phyloP scores from a whole-genome alignment of 2,113 vertebrate species.

The Paramisgurnus dabryanus region DNA sequence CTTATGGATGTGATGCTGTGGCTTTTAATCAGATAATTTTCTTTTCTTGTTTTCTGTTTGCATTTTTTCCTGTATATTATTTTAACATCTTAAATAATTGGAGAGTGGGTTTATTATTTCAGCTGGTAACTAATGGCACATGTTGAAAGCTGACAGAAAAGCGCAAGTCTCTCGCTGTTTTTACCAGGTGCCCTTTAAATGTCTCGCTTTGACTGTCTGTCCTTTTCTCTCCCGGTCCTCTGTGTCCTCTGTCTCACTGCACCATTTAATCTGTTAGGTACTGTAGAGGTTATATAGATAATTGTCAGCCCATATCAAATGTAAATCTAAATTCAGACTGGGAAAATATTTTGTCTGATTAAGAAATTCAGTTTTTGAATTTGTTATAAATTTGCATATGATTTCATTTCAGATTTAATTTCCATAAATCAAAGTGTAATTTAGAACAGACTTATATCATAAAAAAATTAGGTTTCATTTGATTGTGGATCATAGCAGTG shows the following conservation, averaged over 20 bases:
- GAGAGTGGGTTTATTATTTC: background rate
- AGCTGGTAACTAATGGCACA: background rate
- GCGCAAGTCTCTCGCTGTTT: background rate
- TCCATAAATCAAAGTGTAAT: no score
- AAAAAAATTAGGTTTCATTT: background rate
- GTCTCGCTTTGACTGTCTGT: slow-evolving; percentile 3
- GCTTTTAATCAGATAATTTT: background rate
- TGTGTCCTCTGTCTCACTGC: slow-evolving; percentile 72
- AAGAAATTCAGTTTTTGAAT: background rate
- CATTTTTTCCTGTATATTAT: slow-evolving; percentile 5
- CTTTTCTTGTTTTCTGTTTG: slow-evolving; percentile 8
- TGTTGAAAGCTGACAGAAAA: background rate
- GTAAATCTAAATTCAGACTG: background rate
- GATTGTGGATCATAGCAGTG: background rate
- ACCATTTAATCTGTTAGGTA: slow-evolving; percentile 81
- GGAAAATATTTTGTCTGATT: slow-evolving; percentile 10
- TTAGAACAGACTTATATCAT: no score
- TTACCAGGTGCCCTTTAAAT: slow-evolving; percentile 9
- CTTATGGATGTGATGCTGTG: slow-evolving; percentile 30
- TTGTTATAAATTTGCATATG: background rate
- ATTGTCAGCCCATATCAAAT: slow-evolving; percentile 60
- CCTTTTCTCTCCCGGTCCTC: slow-evolving; percentile 25
- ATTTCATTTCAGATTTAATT: background rate
- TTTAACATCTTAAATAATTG: background rate
- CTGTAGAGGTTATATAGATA: slow-evolving; percentile 80